Base-by-base conservation (phyloP, 2,888 invertebrate species). In the Lumbricus terrestris region DNA sequence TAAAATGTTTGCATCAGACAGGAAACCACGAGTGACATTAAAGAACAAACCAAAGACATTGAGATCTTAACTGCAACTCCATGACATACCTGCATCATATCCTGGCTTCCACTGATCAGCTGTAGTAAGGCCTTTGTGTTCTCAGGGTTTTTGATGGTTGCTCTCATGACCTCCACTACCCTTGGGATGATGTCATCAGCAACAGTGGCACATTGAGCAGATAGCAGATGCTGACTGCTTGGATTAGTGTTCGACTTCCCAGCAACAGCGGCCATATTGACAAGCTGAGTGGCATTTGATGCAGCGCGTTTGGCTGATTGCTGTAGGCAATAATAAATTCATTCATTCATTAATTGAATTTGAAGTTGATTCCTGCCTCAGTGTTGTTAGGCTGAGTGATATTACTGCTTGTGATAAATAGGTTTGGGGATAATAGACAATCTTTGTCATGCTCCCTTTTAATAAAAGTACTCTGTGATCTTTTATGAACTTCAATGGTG, bases 281-380 rank as follows among this genome's bases (percentile, higher is more conserved):
- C 97, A 93, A 98, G 97, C 94, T 99, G 98, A 0, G 98, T 98
- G 0, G 98, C 98, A 90, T 97, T 97, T 0, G 97, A 96, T 0
- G 97, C 97, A 0, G 98, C 97, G 93, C 97, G 97, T 92, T 97
- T 97, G 0, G 98, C 97, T 18, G 91, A 89, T 54, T 88, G 54
- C 91, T 91, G 89, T 69, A n/a, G 69, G 37, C n/a, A n/a, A n/a
- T n/a, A n/a, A n/a, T 29, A n/a, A 89, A 88, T 1, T 11, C 35
- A 82, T 83, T 40, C 38, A 40, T n/a, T n/a, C n/a, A n/a, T n/a
- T n/a, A n/a, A n/a, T n/a, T n/a, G n/a, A n/a, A n/a, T n/a, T n/a
- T n/a, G n/a, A n/a, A n/a, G n/a, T n/a, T n/a, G n/a, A n/a, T n/a
- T n/a, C n/a, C n/a, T n/a, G n/a, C n/a, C n/a, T n/a, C n/a, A n/a